These are phyloP conservation scores for Tapirus terrestris DNA, from an alignment of 2,113 vertebrate species.

Conservation along the genomic window DNA sequence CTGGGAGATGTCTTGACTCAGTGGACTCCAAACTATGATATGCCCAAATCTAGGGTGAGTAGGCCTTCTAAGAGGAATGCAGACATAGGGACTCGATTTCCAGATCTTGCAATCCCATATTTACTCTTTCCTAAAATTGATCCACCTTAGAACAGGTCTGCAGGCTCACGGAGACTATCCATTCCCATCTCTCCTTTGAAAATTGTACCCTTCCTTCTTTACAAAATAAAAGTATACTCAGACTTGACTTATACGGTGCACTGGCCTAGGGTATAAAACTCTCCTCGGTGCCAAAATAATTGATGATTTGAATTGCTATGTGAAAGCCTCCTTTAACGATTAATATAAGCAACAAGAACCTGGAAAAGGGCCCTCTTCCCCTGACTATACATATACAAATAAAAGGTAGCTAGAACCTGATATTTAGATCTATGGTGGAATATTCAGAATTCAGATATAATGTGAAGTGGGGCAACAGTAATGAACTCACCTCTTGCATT, in stretches of 20 bases:
- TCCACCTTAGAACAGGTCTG: neutral
- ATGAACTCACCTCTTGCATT: neutral
- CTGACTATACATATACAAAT: neutral
- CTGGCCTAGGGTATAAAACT: neutral
- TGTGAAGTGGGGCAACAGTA: neutral
- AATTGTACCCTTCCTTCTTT: neutral
- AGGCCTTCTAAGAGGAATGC: neutral
- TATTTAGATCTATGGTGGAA: neutral
- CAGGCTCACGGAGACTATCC: neutral
- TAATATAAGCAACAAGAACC: neutral
- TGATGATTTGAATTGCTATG: neutral
- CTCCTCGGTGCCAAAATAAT: slow-evolving; percentile 4
- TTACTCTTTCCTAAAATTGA: neutral
- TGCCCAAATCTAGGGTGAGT: neutral
- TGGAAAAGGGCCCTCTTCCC: neutral
- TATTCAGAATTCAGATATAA: slow-evolving; percentile 10
- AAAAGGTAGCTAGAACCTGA: neutral
- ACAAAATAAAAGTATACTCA: neutral
- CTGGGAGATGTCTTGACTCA: neutral
- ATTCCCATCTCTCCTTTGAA: neutral
- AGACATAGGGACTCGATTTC: neutral
- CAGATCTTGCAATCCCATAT: neutral
- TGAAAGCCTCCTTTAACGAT: neutral
- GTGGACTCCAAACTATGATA: neutral
- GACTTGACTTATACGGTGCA: neutral